Conservation (phyloP, 2,797 vertebrate species). For the Acipenser oxyrinchus region DNA sequence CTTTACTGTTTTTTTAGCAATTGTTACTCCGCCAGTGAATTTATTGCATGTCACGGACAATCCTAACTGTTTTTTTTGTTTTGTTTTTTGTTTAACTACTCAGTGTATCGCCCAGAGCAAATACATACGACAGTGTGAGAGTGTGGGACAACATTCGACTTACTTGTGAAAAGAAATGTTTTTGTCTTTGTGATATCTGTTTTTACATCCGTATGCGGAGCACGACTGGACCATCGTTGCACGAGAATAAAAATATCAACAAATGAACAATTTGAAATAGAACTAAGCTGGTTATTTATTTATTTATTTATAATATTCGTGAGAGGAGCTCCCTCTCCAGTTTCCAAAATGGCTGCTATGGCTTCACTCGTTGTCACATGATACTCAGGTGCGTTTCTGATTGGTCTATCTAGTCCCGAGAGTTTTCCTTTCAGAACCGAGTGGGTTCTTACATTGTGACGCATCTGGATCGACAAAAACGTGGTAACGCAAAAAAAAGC, state of each 20-base stretch:
- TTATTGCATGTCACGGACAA: no score
- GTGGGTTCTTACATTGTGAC: background rate
- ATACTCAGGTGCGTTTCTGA: constrained; percentile 10
- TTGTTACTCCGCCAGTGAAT: no score
- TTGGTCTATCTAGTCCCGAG: constrained; percentile 10
- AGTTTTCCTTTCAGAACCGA: background rate
- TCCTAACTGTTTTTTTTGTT: no score
- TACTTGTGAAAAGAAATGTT: constrained; percentile 92
- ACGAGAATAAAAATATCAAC: background rate
- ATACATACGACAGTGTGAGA: background rate
- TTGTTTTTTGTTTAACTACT: no score
- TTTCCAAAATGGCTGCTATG: constrained; percentile 62
- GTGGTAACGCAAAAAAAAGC: no score
- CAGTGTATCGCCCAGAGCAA: no score
- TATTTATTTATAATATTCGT: constrained; percentile 17
- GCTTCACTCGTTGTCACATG: constrained; percentile 43
- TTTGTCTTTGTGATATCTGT: constrained; percentile 89
- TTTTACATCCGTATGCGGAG: constrained; percentile 91
- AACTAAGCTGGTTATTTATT: constrained; percentile 8
- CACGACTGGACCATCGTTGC: constrained; percentile 86
- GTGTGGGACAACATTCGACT: constrained; percentile 33
- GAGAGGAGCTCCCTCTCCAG: constrained; percentile 43
- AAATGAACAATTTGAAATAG: constrained; percentile 4
- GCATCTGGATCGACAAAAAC: background rate
- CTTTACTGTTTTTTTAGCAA: no score